Percentiles rank a stretch among this genome's conserved stretches.
Conservation (phyloP, 2,888 invertebrate genomes). For the Rotaria socialis region DNA sequence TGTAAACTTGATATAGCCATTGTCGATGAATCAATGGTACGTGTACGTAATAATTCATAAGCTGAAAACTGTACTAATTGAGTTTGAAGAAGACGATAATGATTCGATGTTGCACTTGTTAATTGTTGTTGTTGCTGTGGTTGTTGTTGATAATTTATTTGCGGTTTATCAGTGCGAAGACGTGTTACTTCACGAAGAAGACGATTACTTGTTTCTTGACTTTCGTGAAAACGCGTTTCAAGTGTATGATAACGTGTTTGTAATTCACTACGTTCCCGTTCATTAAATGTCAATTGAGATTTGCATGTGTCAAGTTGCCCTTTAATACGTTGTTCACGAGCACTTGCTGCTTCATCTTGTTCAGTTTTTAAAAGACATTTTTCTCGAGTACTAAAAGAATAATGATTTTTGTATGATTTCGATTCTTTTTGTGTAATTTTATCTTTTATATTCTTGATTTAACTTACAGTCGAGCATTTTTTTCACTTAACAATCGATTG, state of each 20-base stretch:
- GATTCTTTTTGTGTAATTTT: no score
- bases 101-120: not conserved
- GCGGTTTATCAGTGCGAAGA: conserved; percentile 12
- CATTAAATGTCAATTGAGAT: conserved; percentile 21
- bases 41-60: conserved; percentile 23
- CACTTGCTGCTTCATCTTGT: conserved; percentile 22
- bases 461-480: conserved; percentile 16
- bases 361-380: conserved; percentile 25
- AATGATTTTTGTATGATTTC: no score
- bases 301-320: not conserved
- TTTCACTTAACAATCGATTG: not conserved
- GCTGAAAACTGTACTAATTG: conserved; percentile 6
- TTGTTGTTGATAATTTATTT: conserved; percentile 11
- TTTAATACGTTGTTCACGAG: not conserved
- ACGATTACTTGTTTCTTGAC: conserved; percentile 33
- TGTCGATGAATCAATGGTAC: conserved; percentile 20
- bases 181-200: conserved; percentile 14
- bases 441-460: not conserved
- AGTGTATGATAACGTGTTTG: conserved; percentile 15
- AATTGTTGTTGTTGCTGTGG: not conserved
- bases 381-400: not conserved
- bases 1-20: conserved; percentile 13
- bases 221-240: conserved; percentile 9
- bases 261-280: conserved; percentile 29
- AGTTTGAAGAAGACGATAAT: conserved; percentile 8